Conservation (phyloP, 2,113 vertebrate genomes). For the Gobiocypris rarus region DNA sequence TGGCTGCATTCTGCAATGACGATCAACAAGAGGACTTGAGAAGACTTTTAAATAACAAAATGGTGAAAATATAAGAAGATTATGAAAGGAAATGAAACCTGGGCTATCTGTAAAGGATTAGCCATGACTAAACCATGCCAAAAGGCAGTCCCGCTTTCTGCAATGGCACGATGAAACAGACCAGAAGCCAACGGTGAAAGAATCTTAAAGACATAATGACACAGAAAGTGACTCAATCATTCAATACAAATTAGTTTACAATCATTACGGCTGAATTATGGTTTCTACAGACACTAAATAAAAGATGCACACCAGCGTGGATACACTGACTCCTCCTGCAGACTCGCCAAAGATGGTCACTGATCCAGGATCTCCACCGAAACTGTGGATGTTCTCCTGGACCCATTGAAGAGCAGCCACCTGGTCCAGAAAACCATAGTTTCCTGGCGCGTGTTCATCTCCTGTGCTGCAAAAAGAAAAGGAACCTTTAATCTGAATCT, state of each 20-base stretch:
- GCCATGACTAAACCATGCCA: background rate
- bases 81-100: constrained; percentile 45
- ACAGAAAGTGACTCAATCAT: background rate
- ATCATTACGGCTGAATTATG: background rate
- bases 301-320: background rate
- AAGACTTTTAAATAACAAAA: background rate
- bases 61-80: background rate
- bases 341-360: constrained; percentile 90
- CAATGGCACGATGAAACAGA: constrained; percentile 84
- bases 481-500: background rate
- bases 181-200: constrained; percentile 80
- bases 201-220: constrained; percentile 66
- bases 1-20: constrained; percentile 64
- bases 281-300: background rate
- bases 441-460: constrained; percentile 81
- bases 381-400: constrained; percentile 84
- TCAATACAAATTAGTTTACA: background rate
- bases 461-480: constrained; percentile 78
- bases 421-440: constrained; percentile 88
- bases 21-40: background rate
- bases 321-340: constrained; percentile 79
- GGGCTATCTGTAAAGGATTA: constrained; percentile 55
- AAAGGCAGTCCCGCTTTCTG: constrained; percentile 79
- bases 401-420: constrained; percentile 86
- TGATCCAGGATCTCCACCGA: constrained; percentile 83